These are phyloP conservation scores for Panzeria rudis DNA, from an alignment of 2,888 invertebrate species.

Conservation along the genomic window DNA sequence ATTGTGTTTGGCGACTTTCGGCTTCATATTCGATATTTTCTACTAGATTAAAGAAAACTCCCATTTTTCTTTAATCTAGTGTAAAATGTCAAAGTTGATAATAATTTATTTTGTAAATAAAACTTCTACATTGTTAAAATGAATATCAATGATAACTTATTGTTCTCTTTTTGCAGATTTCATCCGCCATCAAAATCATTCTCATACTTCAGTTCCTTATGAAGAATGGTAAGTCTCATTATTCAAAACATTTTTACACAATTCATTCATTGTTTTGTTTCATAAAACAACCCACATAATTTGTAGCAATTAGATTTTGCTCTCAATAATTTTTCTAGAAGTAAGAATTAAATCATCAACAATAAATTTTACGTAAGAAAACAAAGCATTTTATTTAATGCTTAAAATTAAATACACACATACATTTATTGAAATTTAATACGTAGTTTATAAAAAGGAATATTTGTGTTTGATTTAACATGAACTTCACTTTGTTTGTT, in stretches of 20 bases:
- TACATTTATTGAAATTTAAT: constrained; percentile 31
- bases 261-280: not conserved
- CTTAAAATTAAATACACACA: constrained; percentile 44
- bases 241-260: not conserved
- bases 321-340: not conserved
- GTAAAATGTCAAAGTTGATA: too few species aligned
- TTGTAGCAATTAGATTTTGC: constrained; percentile 12
- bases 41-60: too few species aligned
- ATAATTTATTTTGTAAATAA: not conserved
- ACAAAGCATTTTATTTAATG: constrained; percentile 62
- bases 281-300: constrained; percentile 1
- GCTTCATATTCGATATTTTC: too few species aligned
- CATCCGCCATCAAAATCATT: not conserved
- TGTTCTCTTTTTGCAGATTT: not conserved
- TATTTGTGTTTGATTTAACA: constrained; percentile 9
- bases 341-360: not conserved
- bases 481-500: not conserved
- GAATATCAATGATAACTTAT: not conserved
- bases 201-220: not conserved
- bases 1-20: too few species aligned
- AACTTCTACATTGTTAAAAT: not conserved
- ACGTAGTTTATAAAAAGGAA: constrained; percentile 18
- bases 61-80: too few species aligned
- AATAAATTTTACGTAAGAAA: constrained; percentile 48
- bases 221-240: constrained; percentile 26